Conservation (phyloP, 2,113 vertebrate genomes). For the Athene cunicularia region DNA sequence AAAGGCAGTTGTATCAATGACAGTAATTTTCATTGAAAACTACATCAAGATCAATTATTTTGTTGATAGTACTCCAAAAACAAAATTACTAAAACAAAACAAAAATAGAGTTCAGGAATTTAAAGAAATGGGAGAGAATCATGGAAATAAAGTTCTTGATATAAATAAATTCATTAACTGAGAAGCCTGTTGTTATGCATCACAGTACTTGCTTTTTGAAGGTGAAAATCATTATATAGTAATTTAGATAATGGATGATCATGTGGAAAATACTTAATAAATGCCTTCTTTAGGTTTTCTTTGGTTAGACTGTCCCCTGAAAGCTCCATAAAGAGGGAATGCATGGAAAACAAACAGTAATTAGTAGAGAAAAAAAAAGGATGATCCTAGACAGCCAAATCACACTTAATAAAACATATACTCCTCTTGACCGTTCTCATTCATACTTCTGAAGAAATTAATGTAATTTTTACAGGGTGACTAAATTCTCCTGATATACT, state of each 20-base stretch:
- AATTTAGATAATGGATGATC: not conserved
- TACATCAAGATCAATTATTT: not conserved
- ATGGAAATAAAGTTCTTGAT: not conserved
- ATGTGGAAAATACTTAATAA: not conserved
- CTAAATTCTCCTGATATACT: not conserved
- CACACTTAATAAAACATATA: not conserved
- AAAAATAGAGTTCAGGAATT: not conserved
- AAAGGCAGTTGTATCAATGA: not conserved
- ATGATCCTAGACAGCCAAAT: not conserved
- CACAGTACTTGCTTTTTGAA: not conserved
- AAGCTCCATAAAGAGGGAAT: not conserved
- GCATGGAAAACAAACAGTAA: not conserved
- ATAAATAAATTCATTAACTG: not conserved
- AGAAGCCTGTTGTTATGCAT: not conserved
- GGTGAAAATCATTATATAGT: not conserved
- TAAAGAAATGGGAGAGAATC: not conserved
- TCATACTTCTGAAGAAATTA: not conserved
- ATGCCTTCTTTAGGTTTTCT: not conserved
- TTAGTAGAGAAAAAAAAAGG: not conserved
- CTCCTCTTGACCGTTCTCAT: not conserved
- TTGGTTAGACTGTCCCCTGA: not conserved
- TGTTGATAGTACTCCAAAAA: not conserved
- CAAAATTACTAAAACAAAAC: not conserved
- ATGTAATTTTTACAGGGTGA: not conserved
- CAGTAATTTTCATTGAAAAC: not conserved